Base-by-base conservation (phyloP, 2,113 vertebrate genomes). In the Monarcha castaneiventris region DNA sequence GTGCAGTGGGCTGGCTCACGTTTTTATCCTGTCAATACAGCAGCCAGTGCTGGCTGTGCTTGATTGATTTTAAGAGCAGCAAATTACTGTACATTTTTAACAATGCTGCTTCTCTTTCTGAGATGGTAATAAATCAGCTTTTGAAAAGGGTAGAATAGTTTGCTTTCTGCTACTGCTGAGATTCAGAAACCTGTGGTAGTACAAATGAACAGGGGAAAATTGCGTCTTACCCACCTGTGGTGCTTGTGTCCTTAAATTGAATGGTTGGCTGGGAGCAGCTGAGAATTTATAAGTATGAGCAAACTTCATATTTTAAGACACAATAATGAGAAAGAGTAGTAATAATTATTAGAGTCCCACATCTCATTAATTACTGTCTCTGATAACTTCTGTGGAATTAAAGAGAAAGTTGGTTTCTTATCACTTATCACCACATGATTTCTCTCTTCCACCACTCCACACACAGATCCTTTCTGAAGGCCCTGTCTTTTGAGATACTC, bases 41-140 rank as follows among this genome's bases (percentile, higher is more conserved):
- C 67, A 92, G 82, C 54, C 66, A 80, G 62, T 22, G 18, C 79
- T 83, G 76, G 49, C 79, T 93, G 71, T 32, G 62, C 54, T 27
- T 90, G 92, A 91, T 33, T 90, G 90, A 91, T 83, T 1, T 3
- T 69, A 91, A 90, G 58, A 94, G n/a, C 67, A 76, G 71, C 44
- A 96, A 94, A 94, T 96, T 87, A 90, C 66, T 58, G 25, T 79
- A 54, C 44, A 35, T 88, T 85, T 87, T 88, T 76, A 93, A 89
- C 1, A 13, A 44, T 35, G 15, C 44, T 68, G 61, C 25, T 30
- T 91, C 35, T 71, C 68, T 91, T 94, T 55, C 39, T 67, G 67
- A 91, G 71, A 52, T 1, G 1, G n/a, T 73, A 91, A 91, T 90
- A 87, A 93, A 94, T 94, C 58, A 68, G 32, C 62, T 92, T 91